A percentile compares a stretch with the other conserved stretches of the same genome.
Evolutionary conservation across 2,113 vertebrate species (phyloP).

Genomic region (Tetrax tetrax): DNA sequence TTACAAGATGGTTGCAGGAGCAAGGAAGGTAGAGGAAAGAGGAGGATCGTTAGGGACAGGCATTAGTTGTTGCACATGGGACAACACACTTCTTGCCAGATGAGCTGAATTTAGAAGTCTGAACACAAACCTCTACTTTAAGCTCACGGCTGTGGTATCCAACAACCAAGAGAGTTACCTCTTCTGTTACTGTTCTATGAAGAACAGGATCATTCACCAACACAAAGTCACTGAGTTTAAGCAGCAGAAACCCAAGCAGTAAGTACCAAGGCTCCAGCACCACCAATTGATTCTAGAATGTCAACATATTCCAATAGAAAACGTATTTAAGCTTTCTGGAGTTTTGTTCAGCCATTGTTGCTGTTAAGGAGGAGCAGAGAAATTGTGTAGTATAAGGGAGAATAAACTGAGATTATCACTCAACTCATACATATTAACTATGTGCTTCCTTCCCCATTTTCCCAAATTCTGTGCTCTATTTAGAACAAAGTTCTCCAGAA

Average conservation of each 20-base stretch:
- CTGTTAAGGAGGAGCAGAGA: not conserved
- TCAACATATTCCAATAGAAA: not conserved
- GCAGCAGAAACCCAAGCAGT: not conserved
- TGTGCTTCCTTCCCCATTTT: not conserved
- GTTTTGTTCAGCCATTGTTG: not conserved
- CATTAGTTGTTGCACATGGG: not conserved
- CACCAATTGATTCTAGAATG: not conserved
- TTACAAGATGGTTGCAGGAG: not conserved
- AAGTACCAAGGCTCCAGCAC: not conserved
- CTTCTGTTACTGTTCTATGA: not conserved
- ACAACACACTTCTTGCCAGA: not conserved
- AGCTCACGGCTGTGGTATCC: not conserved
- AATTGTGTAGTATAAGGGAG: not conserved
- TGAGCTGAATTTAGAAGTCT: not conserved
- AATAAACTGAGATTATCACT: not conserved
- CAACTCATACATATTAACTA: not conserved
- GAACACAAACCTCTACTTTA: not conserved
- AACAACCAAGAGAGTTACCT: not conserved
- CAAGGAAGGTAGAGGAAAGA: not conserved
- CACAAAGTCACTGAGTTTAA: not conserved
- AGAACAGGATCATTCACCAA: not conserved
- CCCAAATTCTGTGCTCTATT: not conserved
- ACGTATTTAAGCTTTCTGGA: not conserved
- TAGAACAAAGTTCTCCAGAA: not conserved
- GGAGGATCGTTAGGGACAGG: not conserved